Evolutionary conservation across 2,113 vertebrate genomes (phyloP), one percentile per base, ranked within the genome.

Genomic region (Heteronetta atricapilla): DNA sequence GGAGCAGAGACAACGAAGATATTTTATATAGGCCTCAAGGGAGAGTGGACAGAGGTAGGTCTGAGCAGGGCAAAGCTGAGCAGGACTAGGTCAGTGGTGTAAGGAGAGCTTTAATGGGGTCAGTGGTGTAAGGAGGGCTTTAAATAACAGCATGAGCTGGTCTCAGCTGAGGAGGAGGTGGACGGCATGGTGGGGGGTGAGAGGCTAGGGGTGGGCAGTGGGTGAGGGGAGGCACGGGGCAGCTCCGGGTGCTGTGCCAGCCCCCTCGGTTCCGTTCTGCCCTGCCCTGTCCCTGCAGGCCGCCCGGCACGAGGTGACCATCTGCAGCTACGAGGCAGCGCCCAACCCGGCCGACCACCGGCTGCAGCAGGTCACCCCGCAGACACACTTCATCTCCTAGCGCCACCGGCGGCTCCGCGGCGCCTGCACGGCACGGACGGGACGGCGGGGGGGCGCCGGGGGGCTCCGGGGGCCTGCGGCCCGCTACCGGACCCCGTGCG

Each of bases 281-380:
- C 46, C 46, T 4, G 19, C 46, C 19, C 8, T 46, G 46, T 46
- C 46, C 46, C 46, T 19, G 46, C 46, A 46, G 46, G 46, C 46
- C 19, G 46, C 46, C 46, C 46, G 99, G 82, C 99, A 99, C 20
- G 98, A 99, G 82, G 99, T 99, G 94, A 99, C 99, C 19, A 99
- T 99, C 98, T 99, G 99, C 96, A 99, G 98, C 97, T 99, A 99
- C 5, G 99, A 99, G 95, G 98, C 99, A 2, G 82, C 99, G 2
- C 99, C 99, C 8, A 99, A 99, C 96, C 99, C 99, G 5, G 98
- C 99, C 7, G 99, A 99, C 96, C 99, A 99, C 97, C 98, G 97
- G 96, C 38, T 99, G 94, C 98, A 99, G 78, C 98, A 98, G 36
- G 97, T 99, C 90, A 98, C 98, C 38, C 99, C 99, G 1, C 98